These are phyloP conservation scores for Anser brachyrhynchus DNA, from an alignment of 2,113 vertebrate genomes.

Conservation along the genomic window DNA sequence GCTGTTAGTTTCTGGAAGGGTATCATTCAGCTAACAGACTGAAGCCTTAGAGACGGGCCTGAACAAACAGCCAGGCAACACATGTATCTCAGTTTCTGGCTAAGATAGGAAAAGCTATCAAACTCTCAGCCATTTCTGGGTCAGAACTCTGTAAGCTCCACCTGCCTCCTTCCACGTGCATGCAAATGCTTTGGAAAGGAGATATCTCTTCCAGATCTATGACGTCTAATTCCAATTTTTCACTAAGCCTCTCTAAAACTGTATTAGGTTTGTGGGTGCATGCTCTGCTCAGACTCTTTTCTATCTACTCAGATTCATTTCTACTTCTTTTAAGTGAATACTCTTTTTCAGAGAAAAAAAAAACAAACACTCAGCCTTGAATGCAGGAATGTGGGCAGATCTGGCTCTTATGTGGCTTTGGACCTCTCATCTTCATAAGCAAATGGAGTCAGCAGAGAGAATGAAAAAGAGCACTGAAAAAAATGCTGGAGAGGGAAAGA, in stretches of 20 bases:
- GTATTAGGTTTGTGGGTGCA: not conserved
- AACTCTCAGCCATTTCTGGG: not conserved
- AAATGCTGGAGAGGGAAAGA: constrained; percentile 66
- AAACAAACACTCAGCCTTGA: constrained; percentile 48
- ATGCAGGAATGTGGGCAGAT: constrained; percentile 34
- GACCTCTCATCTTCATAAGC: constrained; percentile 69
- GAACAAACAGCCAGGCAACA: not conserved
- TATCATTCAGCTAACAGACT: not conserved
- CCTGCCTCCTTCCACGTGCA: not conserved
- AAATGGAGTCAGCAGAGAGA: constrained; percentile 75
- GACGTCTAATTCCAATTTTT: not conserved
- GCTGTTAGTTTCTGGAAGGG: not conserved
- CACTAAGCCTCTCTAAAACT: not conserved
- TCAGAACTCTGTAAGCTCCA: not conserved
- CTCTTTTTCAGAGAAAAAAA: not conserved
- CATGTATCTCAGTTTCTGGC: not conserved
- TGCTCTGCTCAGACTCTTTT: not conserved
- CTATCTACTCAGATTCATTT: not conserved
- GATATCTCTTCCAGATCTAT: not conserved
- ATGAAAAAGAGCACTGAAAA: constrained; percentile 71
- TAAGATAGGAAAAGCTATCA: not conserved
- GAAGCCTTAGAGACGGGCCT: not conserved
- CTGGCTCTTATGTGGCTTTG: constrained; percentile 66
- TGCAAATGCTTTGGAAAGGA: not conserved
- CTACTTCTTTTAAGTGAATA: not conserved